Conservation (phyloP, 2,113 vertebrate species). For the human (Homo sapiens) region DNA sequence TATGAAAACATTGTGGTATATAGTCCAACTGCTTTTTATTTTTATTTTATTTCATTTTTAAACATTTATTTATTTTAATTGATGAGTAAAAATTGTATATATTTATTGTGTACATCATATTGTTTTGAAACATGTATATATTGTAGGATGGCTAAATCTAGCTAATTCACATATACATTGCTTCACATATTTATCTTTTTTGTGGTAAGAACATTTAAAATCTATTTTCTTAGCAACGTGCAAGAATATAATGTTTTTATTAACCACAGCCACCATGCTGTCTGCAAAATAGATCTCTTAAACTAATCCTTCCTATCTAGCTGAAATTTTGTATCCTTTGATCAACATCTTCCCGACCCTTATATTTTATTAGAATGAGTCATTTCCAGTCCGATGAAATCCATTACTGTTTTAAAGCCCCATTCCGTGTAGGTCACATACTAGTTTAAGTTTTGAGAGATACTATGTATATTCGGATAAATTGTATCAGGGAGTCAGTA, state of each 20-base stretch:
- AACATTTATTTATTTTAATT: not conserved
- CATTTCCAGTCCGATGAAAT: not conserved
- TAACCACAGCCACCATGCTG: not conserved
- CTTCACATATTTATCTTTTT: not conserved
- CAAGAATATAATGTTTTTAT: not conserved
- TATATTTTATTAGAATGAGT: constrained; percentile 2
- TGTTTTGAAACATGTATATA: not conserved
- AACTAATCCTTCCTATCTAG: not conserved
- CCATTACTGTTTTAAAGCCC: not conserved
- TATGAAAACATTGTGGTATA: not conserved
- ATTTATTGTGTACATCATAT: not conserved
- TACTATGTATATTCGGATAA: not conserved
- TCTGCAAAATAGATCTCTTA: not conserved
- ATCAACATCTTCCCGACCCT: not conserved
- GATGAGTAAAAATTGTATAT: no score
- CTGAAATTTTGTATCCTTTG: not conserved
- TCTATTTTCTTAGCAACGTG: not conserved
- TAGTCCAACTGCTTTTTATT: not conserved
- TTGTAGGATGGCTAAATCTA: not conserved
- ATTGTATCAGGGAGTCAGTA: not conserved
- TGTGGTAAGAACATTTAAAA: not conserved
- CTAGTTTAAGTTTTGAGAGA: not conserved
- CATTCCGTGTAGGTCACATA: not conserved
- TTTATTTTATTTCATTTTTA: not conserved
- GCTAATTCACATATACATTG: not conserved